Conservation (phyloP, 2,797 vertebrate species). For the Scarus forsteni region DNA sequence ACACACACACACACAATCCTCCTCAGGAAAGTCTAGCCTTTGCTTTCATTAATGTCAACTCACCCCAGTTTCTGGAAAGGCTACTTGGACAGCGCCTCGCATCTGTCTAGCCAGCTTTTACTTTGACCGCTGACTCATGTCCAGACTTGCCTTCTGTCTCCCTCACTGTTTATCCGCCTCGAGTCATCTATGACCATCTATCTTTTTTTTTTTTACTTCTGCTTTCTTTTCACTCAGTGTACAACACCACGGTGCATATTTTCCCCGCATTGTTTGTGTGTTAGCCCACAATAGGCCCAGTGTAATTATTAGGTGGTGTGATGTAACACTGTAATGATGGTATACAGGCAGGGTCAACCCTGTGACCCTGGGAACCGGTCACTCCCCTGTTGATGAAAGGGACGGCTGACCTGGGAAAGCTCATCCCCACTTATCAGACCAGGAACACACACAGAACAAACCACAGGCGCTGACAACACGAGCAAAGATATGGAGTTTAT, state of each 20-base stretch:
- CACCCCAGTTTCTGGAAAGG: conserved; percentile 66
- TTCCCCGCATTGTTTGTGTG: conserved; percentile 31
- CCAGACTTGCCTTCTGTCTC: conserved; percentile 68
- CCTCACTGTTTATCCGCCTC: conserved; percentile 47
- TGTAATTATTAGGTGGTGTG: conserved; percentile 63
- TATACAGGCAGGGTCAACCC: conserved; percentile 67
- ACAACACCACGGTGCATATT: conserved; percentile 26
- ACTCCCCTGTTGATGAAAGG: conserved; percentile 80
- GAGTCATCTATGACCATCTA: conserved; percentile 46
- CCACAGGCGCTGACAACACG: conserved; percentile 33
- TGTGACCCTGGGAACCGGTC: conserved; percentile 83
- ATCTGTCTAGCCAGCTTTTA: conserved; percentile 59
- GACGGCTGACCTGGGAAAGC: conserved; percentile 77
- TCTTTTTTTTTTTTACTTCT: conserved; percentile 40
- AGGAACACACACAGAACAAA: conserved; percentile 54
- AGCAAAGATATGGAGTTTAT: conserved; percentile 11
- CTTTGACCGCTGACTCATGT: conserved; percentile 74
- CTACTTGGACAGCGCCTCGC: conserved; percentile 36
- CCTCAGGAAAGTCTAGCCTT: conserved; percentile 40
- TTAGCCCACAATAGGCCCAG: conserved; percentile 41
- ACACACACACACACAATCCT: conserved; percentile 31
- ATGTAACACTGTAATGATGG: conserved; percentile 78
- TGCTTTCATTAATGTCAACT: conserved; percentile 57
- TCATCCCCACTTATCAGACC: conserved; percentile 78
- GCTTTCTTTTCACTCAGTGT: conserved; percentile 6